Evolutionary conservation across 2,113 vertebrate genomes (phyloP).

Genomic region (Pteronura brasiliensis): DNA sequence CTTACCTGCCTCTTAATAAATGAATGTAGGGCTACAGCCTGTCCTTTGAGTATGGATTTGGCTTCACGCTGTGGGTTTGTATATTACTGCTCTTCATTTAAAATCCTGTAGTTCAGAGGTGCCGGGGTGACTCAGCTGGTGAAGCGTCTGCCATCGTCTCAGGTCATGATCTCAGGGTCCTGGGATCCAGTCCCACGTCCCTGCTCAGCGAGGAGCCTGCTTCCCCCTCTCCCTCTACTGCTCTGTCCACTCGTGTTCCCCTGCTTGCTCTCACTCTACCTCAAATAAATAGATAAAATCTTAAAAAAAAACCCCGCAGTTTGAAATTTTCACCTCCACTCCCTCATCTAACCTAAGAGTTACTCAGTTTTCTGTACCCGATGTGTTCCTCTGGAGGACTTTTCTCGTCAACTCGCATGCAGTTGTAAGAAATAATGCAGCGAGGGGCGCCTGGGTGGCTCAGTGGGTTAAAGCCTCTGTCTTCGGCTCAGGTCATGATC

Average conservation of each 20-base stretch:
- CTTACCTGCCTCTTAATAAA: not conserved
- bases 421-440: not conserved
- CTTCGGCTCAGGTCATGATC: no score
- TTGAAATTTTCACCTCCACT: not conserved
- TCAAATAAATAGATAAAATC: not conserved
- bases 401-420: not conserved
- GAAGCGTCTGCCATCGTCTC: not conserved
- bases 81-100: not conserved
- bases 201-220: not conserved
- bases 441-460: no score
- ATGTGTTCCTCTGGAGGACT: not conserved
- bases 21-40: not conserved
- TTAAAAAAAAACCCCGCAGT: not conserved
- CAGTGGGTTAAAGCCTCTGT: no score
- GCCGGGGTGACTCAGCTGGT: not conserved
- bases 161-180: not conserved
- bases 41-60: not conserved
- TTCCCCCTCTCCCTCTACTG: not conserved
- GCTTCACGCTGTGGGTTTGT: not conserved
- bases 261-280: not conserved
- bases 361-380: not conserved
- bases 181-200: not conserved
- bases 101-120: not conserved
- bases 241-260: not conserved
- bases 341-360: not conserved